A percentile compares a stretch with the other conserved stretches of the same genome.
Evolutionary conservation across 2,888 invertebrate genomes (phyloP).

Genomic region (Macrophya annulata): DNA sequence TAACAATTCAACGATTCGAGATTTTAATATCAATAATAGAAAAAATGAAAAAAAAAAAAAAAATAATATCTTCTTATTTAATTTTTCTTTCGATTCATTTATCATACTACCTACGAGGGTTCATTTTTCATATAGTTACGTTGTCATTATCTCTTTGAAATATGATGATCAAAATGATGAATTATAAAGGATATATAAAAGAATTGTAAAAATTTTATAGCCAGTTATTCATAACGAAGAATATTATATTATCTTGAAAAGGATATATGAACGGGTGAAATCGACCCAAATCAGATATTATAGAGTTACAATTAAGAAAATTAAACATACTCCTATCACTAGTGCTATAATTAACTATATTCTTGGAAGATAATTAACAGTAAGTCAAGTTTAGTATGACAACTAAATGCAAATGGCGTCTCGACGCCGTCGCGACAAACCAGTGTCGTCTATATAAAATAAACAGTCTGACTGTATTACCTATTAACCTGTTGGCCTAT

Average conservation of each 20-base stretch:
- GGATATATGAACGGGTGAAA: constrained; percentile 18
- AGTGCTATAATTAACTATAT: not conserved
- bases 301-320: constrained; percentile 50
- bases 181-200: not conserved
- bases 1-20: not conserved
- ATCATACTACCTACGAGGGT: no score
- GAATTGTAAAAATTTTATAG: not conserved
- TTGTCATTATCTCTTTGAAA: not conserved
- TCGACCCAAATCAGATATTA: constrained; percentile 41
- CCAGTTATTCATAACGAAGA: not conserved
- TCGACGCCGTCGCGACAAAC: constrained; percentile 24
- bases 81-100: no score
- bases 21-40: not conserved
- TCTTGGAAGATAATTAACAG: constrained; percentile 42
- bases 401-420: constrained; percentile 37
- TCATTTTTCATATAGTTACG: not conserved
- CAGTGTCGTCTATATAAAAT: constrained; percentile 9
- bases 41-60: no score
- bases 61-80: no score
- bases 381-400: constrained; percentile 15
- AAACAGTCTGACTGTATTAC: constrained; percentile 40
- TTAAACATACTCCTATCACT: not conserved
- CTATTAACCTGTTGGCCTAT: constrained; percentile 53
- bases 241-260: not conserved
- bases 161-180: not conserved